Evolutionary conservation across 2,888 invertebrate genomes (phyloP).

Genomic region (Agrochola litura): DNA sequence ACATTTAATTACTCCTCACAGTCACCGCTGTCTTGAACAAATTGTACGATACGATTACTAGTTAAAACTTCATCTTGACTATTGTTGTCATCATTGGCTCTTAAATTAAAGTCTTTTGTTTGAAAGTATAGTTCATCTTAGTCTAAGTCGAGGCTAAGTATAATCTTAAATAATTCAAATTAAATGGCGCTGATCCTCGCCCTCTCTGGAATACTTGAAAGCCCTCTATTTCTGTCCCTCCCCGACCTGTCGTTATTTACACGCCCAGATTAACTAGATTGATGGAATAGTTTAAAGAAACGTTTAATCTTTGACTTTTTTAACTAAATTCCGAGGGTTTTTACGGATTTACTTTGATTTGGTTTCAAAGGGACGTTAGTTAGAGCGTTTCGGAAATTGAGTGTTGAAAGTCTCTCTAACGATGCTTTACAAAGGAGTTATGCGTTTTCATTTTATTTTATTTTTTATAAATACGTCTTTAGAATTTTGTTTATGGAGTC

Average conservation of each 20-base stretch:
- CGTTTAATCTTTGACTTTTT: conserved; percentile 77
- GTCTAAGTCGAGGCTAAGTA: conserved; percentile 31
- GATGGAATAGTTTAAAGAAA: conserved; percentile 74
- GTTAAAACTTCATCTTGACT: not conserved
- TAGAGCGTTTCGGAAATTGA: conserved; percentile 45
- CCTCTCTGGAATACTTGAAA: conserved; percentile 43
- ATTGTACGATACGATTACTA: conserved; percentile 6
- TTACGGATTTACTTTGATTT: conserved; percentile 64
- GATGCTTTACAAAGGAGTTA: conserved; percentile 20
- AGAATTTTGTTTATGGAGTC: conserved; percentile 8
- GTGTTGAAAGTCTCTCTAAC: conserved; percentile 30
- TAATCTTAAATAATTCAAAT: conserved; percentile 67
- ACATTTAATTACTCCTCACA: conserved; percentile 9
- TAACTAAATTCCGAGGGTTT: conserved; percentile 57
- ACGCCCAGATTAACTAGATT: conserved; percentile 75
- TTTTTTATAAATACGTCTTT: not conserved
- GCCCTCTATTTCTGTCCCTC: conserved; percentile 68
- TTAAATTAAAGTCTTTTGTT: conserved; percentile 17
- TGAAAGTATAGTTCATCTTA: not conserved
- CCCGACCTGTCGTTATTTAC: conserved; percentile 70
- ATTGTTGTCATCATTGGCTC: conserved; percentile 4
- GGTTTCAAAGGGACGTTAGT: conserved; percentile 59
- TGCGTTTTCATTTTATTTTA: not conserved
- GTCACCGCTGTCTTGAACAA: conserved; percentile 26
- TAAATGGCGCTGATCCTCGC: conserved; percentile 62